phyloP scores from a whole-genome alignment of 2,888 invertebrate genomes.

The Acleris cristana region DNA sequence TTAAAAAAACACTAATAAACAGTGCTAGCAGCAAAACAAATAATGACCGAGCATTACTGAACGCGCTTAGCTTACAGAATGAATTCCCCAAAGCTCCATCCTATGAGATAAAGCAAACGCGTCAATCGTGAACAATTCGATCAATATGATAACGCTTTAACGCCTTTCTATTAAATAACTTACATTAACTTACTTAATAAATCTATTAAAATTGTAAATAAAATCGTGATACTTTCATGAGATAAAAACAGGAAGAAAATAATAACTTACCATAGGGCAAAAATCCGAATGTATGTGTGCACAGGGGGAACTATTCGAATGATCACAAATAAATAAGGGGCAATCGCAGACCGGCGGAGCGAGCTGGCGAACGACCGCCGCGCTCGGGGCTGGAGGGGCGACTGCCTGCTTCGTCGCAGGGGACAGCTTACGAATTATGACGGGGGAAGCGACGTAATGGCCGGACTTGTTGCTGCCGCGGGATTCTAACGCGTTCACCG shows the following conservation, averaged over 20 bases:
- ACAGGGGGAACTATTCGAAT: conserved; percentile 1
- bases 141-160: background rate
- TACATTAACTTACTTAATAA: too few species aligned
- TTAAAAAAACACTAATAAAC: too few species aligned
- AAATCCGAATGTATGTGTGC: conserved; percentile 11
- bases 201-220: too few species aligned
- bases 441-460: conserved; percentile 4
- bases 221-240: background rate
- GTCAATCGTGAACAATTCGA: too few species aligned
- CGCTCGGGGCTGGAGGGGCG: conserved; percentile 20
- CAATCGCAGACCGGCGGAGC: background rate
- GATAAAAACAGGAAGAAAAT: background rate
- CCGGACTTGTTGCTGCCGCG: conserved; percentile 20
- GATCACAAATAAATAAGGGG: conserved; percentile 17
- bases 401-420: conserved; percentile 11
- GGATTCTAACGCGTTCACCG: background rate
- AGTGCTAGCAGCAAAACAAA: too few species aligned
- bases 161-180: too few species aligned
- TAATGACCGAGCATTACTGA: too few species aligned
- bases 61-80: too few species aligned
- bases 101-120: too few species aligned
- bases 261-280: conserved; percentile 7
- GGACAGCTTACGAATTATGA: conserved; percentile 22
- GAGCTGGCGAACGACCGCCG: conserved; percentile 9
- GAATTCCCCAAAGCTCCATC: too few species aligned